Base-by-base conservation (phyloP, 2,888 invertebrate species). In the Trichopria drosophilae region DNA sequence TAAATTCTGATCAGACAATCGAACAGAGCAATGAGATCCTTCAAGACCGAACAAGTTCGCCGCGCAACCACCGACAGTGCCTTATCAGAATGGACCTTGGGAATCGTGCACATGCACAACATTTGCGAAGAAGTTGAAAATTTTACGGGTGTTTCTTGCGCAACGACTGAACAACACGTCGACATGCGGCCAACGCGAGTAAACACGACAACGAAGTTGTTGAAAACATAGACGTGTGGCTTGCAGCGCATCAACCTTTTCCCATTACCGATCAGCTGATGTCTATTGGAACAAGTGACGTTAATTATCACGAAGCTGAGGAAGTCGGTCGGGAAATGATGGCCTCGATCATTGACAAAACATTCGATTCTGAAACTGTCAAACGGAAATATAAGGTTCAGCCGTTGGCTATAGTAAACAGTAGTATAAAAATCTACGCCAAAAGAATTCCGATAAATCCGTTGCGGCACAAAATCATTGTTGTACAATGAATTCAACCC, bases 1-100 rank as follows among this genome's bases (percentile, higher is more conserved):
- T 13, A 64, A 65, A 53, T 61, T 54, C 53, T 62, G 60, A 51
- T 57, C 55, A 9, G 62, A 64, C 5, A 59, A 53, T 39, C 58
- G 45, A 59, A 46, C 62, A 3, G 67, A 69, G n/a, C n/a, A n/a
- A n/a, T n/a, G n/a, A n/a, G n/a, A n/a, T n/a, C n/a, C n/a, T n/a
- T n/a, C n/a, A n/a, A n/a, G n/a, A n/a, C n/a, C n/a, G n/a, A n/a
- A n/a, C n/a, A n/a, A n/a, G n/a, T n/a, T n/a, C n/a, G n/a, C n/a
- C n/a, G 34, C 18, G 37, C 36, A 37, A 12, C 34, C 5, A 29
- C 19, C n/a, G 23, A 45, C 16, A 40, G 35, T 20, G 34, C 43
- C 9, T 20, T 43, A 12, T 18, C 31, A 9, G 15, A 26, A 16
- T 48, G 42, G 46, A 41, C 41, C n/a, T 29, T 49, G 31, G 41